Evolutionary conservation across 1,140 invertebrate genomes (phyloP).

Genomic region (Lysiphlebus fabarum): DNA sequence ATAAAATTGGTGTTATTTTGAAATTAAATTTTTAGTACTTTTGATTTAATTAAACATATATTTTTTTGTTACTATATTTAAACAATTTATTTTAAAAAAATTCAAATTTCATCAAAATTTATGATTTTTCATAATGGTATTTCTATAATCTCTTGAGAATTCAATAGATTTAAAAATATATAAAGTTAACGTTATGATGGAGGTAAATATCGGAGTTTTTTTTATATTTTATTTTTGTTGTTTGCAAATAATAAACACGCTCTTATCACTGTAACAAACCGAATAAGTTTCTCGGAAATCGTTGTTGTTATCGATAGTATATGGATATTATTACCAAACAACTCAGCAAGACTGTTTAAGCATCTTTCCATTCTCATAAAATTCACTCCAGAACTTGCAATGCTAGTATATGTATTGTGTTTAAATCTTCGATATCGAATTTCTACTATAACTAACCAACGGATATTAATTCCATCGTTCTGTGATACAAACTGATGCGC

Average conservation of each 20-base stretch:
- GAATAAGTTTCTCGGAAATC: conserved; percentile 1
- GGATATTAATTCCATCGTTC: conserved; percentile 42
- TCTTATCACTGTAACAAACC: conserved; percentile 21
- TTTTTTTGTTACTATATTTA: too few species aligned
- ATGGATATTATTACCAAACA: conserved; percentile 4
- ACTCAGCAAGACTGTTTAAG: not conserved
- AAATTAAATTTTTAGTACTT: too few species aligned
- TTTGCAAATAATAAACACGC: conserved; percentile 9
- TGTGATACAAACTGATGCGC: conserved; percentile 33
- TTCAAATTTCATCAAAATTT: not conserved
- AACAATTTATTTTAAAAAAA: too few species aligned
- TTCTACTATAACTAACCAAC: conserved; percentile 39
- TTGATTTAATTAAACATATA: too few species aligned
- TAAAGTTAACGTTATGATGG: not conserved
- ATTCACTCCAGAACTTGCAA: not conserved
- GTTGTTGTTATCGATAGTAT: conserved; percentile 17
- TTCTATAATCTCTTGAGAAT: conserved; percentile 2
- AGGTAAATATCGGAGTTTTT: conserved; percentile 11
- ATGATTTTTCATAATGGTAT: conserved; percentile 3
- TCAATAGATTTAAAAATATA: too few species aligned
- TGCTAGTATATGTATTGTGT: conserved; percentile 3
- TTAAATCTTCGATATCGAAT: conserved; percentile 29
- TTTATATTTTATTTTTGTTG: not conserved
- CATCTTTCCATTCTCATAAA: conserved; percentile 5
- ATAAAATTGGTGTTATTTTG: too few species aligned